Base-by-base conservation (phyloP, 1,140 invertebrate genomes). In the Pomacea maculata region DNA sequence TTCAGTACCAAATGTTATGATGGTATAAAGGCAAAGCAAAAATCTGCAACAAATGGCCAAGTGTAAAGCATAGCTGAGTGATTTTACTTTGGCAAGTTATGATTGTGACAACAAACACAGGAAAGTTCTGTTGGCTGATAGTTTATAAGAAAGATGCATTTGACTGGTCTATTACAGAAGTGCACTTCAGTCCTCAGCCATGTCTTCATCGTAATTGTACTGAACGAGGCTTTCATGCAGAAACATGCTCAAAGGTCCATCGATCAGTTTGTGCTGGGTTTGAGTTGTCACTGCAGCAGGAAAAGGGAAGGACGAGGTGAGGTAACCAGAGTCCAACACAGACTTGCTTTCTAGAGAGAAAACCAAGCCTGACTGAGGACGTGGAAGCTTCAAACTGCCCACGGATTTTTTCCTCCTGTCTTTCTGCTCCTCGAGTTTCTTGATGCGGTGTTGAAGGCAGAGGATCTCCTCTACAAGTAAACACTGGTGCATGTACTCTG, bases 401-500 rank as follows among this genome's bases (percentile, higher is more conserved):
- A 78, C 80, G 55, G 79, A 72, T 71, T 17, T 79, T n/a, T 79
- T 81, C 61, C 57, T 52, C 71, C 83, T 78, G 73, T 45, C 25
- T 55, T 74, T 73, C 61, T 80, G 78, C 34, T 74, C 70, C 63
- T 80, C 70, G n/a, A 88, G 83, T 76, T 74, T 80, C 73, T 87
- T 82, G 0, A 88, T 82, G 79, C 83, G 88, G 76, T 89, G 87
- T 54, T 89, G 85, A 21, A 89, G 79, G 54, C 85, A 85, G 21
- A 90, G 75, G 21, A 92, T 87, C 77, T 92, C 91, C 79, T 91
- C 89, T 12, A 89, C 88, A 74, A 92, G 86, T 19, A 91, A 82
- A 71, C 89, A 88, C 80, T 92, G 91, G 52, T 89, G 89, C 29
- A 93, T 89, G 88, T 95, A 95, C 15, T 94, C 91, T 81, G 95